Evolutionary conservation across 2,113 vertebrate species (phyloP), one percentile per base, ranked within the genome.

Genomic region (Paraplagusia blochii): DNA sequence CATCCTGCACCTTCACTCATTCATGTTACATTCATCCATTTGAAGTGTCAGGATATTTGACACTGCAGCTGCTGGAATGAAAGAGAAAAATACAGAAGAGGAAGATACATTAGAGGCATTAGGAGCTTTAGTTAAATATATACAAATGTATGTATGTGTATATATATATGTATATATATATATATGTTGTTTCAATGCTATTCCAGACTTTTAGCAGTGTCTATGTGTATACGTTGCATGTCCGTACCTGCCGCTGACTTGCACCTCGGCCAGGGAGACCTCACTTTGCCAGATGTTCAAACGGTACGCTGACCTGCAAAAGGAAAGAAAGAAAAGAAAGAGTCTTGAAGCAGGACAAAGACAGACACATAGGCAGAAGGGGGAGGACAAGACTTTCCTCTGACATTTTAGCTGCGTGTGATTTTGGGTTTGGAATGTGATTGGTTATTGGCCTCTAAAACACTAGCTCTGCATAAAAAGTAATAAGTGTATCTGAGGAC

Each of bases 271-370:
- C 64, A 69, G 51, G 54, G 74, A 70, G 66, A 77, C 59, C 85
- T 98, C 95, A 98, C 88, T 98, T 97, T 83, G 95, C 95, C 84
- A 98, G 92, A 81, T 98, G 96, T 90, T 98, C 96, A 92, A 98
- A 98, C 69, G 96, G 95, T 92, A 98, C 93, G 79, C 95, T 98
- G 89, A 96, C 95, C 96, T 98, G 64, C 38, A 58, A 1, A 81
- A 54, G 13, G 49, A 45, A 55, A 7, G 45, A 63, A 18, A 33
- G 38, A 64, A 5, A 36, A 74, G 46, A 58, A 29, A 40, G n/a
- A n/a, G n/a, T n/a, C 22, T 59, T 61, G 53, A 76, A 48, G 45
- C 17, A 22, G 0, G 49, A 44, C 46, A 58, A 51, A 66, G 42
- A 47, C 11, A 51, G 35, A 54, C 17, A 49, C 14, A 35, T 48